phyloP scores from a whole-genome alignment of 2,113 vertebrate genomes.

The Hyperopisus bebe region DNA sequence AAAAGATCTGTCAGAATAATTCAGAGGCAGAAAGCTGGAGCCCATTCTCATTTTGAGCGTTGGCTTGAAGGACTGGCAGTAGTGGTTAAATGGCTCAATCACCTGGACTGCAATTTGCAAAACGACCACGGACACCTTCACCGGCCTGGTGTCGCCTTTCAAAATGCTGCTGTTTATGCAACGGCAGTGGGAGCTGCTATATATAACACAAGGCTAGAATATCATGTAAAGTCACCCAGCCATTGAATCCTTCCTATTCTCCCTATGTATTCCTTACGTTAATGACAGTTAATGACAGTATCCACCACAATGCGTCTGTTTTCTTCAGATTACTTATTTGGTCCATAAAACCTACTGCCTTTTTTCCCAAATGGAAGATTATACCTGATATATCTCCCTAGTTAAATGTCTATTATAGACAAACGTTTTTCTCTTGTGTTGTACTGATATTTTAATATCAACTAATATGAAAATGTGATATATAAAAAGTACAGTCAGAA shows the following conservation, averaged over 20 bases:
- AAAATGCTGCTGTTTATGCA: conserved; percentile 5
- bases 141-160: background rate
- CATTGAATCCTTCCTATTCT: background rate
- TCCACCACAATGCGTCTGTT: background rate
- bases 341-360: background rate
- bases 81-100: background rate
- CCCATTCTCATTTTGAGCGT: background rate
- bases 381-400: background rate
- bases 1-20: background rate
- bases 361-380: background rate
- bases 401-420: background rate
- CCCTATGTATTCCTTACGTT: background rate
- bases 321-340: background rate
- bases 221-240: conserved; percentile 2
- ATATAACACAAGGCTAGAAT: background rate
- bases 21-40: background rate
- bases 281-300: background rate
- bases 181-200: background rate
- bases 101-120: conserved; percentile 10
- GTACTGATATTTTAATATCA: background rate
- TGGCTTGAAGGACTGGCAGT: background rate
- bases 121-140: background rate
- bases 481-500: background rate
- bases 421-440: background rate
- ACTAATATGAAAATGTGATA: background rate